Evolutionary conservation across 2,797 vertebrate species (phyloP).

Genomic region (Bryconaethiops microstoma): DNA sequence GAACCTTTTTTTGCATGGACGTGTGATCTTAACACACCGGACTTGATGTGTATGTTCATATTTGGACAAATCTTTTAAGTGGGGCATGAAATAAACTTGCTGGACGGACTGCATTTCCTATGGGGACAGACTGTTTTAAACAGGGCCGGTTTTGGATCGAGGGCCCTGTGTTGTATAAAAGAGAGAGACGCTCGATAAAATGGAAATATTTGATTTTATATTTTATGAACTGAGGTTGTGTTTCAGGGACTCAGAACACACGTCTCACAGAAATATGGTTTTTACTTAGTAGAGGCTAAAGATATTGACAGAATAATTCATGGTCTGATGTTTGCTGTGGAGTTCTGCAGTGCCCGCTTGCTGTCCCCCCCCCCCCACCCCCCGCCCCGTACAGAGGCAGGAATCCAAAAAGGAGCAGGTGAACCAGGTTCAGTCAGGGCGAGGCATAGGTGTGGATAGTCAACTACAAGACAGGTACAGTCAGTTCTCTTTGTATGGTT

Average conservation of each 20-base stretch:
- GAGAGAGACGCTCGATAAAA: background rate
- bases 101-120: background rate
- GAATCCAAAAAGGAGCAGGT: background rate
- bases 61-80: background rate
- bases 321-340: background rate
- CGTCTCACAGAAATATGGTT: background rate
- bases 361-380: too few species aligned
- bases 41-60: background rate
- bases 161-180: background rate
- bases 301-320: slow-evolving; percentile 17
- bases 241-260: background rate
- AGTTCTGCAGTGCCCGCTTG: slow-evolving; percentile 6
- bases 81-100: background rate
- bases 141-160: background rate
- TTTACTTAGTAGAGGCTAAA: background rate
- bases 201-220: background rate
- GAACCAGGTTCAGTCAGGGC: background rate
- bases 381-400: too few species aligned
- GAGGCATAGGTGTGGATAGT: background rate
- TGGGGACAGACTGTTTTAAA: background rate
- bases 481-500: background rate
- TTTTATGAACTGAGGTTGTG: background rate
- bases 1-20: background rate
- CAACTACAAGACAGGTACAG: background rate
- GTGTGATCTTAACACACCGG: background rate